Evolutionary conservation across 2,797 vertebrate genomes (phyloP).

Genomic region (Philypnodon macrostomus): DNA sequence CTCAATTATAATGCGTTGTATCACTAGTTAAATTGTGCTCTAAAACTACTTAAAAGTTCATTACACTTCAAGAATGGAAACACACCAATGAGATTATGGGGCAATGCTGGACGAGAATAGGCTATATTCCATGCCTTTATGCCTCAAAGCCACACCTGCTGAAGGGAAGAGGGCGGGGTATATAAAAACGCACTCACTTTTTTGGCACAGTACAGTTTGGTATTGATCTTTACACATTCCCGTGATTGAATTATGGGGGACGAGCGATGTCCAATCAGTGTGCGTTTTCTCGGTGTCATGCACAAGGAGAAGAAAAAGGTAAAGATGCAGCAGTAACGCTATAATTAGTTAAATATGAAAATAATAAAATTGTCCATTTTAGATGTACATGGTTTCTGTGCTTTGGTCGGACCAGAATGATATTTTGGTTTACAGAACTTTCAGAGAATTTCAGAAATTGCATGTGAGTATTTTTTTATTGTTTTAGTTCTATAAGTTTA

Average conservation of each 20-base stretch:
- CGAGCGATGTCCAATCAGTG: conserved; percentile 58
- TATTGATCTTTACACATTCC: no score
- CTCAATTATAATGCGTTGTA: no score
- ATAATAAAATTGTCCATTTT: background rate
- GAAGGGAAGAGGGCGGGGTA: background rate
- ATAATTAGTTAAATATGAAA: background rate
- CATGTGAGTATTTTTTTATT: conserved; percentile 66
- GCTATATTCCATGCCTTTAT: background rate
- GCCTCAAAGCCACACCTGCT: background rate
- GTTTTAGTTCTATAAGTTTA: no score
- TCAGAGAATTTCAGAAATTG: conserved; percentile 68
- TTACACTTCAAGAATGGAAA: no score
- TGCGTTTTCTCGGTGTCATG: conserved; percentile 69
- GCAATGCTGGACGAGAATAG: conserved; percentile 1
- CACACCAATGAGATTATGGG: no score
- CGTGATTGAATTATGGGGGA: conserved; percentile 53
- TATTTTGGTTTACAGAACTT: conserved; percentile 71
- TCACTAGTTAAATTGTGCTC: no score
- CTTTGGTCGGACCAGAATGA: conserved; percentile 77
- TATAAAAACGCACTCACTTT: background rate
- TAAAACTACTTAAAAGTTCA: no score
- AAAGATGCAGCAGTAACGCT: no score
- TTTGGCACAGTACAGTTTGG: background rate
- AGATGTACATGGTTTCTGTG: conserved; percentile 76
- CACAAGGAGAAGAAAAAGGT: conserved; percentile 73